Conservation (phyloP, 53 echinoderm and acorn worm genomes). For the Henricia sp. region DNA sequence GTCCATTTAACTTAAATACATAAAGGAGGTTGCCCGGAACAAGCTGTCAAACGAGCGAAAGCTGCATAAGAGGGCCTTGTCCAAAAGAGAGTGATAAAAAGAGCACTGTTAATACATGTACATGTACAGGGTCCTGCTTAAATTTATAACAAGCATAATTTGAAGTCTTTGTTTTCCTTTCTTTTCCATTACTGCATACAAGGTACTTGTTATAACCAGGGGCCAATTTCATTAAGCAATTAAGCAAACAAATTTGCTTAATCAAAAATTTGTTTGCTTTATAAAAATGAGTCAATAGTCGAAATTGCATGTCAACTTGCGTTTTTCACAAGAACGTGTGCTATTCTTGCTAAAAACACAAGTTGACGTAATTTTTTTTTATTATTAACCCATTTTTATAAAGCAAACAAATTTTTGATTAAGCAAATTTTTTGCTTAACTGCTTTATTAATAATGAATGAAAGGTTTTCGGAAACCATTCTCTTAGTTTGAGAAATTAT, state of each 20-base stretch:
- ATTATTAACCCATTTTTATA: too few species aligned
- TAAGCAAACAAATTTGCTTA: too few species aligned
- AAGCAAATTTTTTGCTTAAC: neutral
- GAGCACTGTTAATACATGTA: neutral
- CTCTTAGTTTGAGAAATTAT: too few species aligned
- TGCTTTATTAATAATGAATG: neutral
- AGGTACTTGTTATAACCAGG: neutral
- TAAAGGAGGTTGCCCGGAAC: slow-evolving; percentile 13
- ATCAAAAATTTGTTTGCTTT: too few species aligned
- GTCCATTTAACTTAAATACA: neutral
- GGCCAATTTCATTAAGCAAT: neutral
- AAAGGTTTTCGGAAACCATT: too few species aligned
- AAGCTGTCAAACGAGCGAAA: slow-evolving; percentile 29
- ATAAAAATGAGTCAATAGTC: too few species aligned
- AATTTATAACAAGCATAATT: neutral
- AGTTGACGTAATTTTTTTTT: too few species aligned
- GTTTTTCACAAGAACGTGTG: too few species aligned
- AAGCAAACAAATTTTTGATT: too few species aligned
- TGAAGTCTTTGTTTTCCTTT: neutral
- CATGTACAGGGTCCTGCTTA: neutral
- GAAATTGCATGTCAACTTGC: too few species aligned
- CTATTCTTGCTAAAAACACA: too few species aligned
- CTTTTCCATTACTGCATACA: neutral
- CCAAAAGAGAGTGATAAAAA: neutral
- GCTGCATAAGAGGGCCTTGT: neutral